Conservation (phyloP, 2,113 vertebrate species). For the Sminthopsis crassicaudata region DNA sequence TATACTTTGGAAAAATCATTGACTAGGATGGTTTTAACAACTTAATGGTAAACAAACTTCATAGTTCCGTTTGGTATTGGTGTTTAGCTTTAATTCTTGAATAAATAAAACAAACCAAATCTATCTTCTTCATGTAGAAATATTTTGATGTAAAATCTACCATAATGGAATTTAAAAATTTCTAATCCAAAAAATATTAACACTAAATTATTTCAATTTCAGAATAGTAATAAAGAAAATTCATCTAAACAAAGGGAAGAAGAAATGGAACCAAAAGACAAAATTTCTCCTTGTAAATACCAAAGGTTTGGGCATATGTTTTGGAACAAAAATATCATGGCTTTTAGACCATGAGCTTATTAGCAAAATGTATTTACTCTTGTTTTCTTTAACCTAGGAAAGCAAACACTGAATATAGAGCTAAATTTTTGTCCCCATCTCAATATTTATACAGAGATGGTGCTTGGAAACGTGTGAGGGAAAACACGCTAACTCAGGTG, state of each 20-base stretch:
- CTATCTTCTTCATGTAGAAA: constrained; percentile 42
- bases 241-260: constrained; percentile 78
- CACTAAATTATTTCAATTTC: constrained; percentile 80
- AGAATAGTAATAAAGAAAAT: constrained; percentile 84
- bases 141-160: not conserved
- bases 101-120: constrained; percentile 27
- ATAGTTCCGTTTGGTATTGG: constrained; percentile 30
- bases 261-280: constrained; percentile 82
- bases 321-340: constrained; percentile 66
- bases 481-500: constrained; percentile 81
- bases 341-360: constrained; percentile 52
- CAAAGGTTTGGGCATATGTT: constrained; percentile 84
- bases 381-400: constrained; percentile 83
- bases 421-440: constrained; percentile 90
- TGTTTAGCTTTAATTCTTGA: constrained; percentile 28
- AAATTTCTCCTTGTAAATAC: constrained; percentile 78
- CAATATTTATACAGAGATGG: constrained; percentile 89
- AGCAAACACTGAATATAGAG: constrained; percentile 90
- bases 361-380: constrained; percentile 53
- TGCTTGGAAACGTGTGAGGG: constrained; percentile 83
- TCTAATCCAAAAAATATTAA: constrained; percentile 44
- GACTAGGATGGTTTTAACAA: not conserved
- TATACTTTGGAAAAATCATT: constrained; percentile 1
- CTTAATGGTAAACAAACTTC: constrained; percentile 16
- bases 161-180: constrained; percentile 18